Evolutionary conservation across 1,140 invertebrate species (phyloP), one percentile per base, ranked within the genome.

Genomic region (Bathynomus jamesi): DNA sequence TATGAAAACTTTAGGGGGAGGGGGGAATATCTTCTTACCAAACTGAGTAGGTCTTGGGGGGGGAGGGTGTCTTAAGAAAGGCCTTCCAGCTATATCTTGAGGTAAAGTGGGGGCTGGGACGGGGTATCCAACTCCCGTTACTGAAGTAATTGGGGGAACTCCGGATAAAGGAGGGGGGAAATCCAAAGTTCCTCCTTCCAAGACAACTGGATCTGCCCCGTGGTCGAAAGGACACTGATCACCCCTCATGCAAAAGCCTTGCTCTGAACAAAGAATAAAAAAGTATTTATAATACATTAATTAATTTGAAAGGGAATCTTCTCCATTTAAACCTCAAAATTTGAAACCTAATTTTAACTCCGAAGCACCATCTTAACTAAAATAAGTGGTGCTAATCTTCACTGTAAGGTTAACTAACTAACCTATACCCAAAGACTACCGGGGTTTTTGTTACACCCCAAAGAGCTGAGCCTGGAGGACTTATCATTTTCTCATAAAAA

Each of bases 181-280:
- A 3, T 83, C 84, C 40, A 88, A 79, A 29, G 87, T 86, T 4
- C 83, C 80, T 71, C 86, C 83, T 80, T 98, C 94, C 17, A 98
- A 83, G 3, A 98, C 91, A 0, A 98, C 91, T 1, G 95, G 95
- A 83, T 98, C 95, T 3, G 87, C 86, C 17, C 96, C 95, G 83
- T 98, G 95, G 84, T 98, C 95, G 85, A 88, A 98, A 21, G 91
- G 93, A 83, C 96, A 98, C 62, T 94, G 86, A 83, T 98, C 95
- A 8, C 95, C 95, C 29, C 92, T 85, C 87, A 97, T 94, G 81
- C 96, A 98, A 80, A 92, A 96, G 3, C 95, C 95, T 82, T 93
- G 94, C 83, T 95, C 93, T 91, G 81, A 29, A 80, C 81, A 69
- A n/a, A n/a, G n/a, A n/a, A n/a, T n/a, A n/a, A n/a, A n/a, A n/a